Percentiles rank a stretch among this genome's conserved stretches.
Evolutionary conservation across 2,888 invertebrate species (phyloP).

Genomic region (Corbicula japonica): DNA sequence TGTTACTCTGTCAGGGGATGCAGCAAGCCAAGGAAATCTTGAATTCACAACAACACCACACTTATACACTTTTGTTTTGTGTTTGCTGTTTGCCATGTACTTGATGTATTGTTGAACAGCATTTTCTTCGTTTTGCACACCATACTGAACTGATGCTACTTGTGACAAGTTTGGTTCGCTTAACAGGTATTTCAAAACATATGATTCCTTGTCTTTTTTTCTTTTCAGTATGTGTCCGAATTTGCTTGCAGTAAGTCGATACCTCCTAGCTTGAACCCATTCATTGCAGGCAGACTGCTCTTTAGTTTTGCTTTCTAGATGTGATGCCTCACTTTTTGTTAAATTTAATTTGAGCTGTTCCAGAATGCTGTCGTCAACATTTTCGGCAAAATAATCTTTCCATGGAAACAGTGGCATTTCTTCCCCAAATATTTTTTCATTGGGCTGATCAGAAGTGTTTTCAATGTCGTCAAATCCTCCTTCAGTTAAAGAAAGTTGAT

Average conservation of each 20-base stretch:
- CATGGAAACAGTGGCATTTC: background rate
- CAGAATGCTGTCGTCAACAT: background rate
- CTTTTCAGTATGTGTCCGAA: slow-evolving; percentile 5
- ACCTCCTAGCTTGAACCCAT: slow-evolving; percentile 10
- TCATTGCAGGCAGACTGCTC: background rate
- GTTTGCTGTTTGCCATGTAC: slow-evolving; percentile 10
- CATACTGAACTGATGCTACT: slow-evolving; percentile 6
- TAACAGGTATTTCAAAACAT: background rate
- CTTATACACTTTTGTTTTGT: slow-evolving; percentile 34
- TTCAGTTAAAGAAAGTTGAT: slow-evolving; percentile 6
- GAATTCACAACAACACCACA: slow-evolving; percentile 40
- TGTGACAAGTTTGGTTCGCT: background rate
- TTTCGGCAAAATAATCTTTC: background rate
- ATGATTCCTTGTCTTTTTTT: slow-evolving; percentile 26
- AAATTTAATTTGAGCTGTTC: background rate
- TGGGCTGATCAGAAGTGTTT: background rate
- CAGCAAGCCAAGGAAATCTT: slow-evolving; percentile 53
- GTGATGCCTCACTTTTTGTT: background rate
- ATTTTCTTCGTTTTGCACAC: background rate
- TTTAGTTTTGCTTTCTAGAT: background rate
- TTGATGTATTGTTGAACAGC: background rate
- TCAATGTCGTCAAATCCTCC: slow-evolving; percentile 1
- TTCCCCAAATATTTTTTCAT: background rate
- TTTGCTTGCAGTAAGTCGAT: slow-evolving; percentile 15
- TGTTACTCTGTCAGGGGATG: slow-evolving; percentile 50